Evolutionary conservation across 2,888 invertebrate species (phyloP).

Genomic region (Euclidia mi): DNA sequence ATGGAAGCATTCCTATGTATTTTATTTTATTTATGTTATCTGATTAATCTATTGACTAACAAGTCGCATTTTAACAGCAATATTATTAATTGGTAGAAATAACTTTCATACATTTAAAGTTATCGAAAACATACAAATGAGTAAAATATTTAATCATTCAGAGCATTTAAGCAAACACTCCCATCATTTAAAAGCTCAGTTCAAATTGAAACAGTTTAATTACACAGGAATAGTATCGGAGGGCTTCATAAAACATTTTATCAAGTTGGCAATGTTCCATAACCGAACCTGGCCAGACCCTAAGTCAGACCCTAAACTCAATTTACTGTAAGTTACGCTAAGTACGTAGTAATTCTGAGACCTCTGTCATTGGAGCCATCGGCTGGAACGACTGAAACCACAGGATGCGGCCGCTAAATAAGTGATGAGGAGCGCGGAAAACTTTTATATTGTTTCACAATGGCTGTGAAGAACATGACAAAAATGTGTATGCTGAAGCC

Average conservation of each 20-base stretch:
- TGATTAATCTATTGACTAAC: no score
- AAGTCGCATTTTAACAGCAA: neutral
- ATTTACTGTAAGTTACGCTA: conserved; percentile 50
- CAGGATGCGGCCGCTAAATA: conserved; percentile 17
- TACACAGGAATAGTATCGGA: conserved; percentile 26
- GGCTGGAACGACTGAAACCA: conserved; percentile 32
- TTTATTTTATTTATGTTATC: no score
- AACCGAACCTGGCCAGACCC: conserved; percentile 20
- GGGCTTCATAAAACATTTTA: conserved; percentile 42
- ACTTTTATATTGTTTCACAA: no score
- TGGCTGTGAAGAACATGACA: no score
- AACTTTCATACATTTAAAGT: no score
- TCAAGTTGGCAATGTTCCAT: conserved; percentile 47
- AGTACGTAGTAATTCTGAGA: conserved; percentile 54
- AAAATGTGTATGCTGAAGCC: neutral
- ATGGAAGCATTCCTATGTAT: no score
- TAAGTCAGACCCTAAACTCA: conserved; percentile 48
- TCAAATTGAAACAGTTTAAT: conserved; percentile 26
- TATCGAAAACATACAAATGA: no score
- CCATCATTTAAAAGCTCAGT: conserved; percentile 8
- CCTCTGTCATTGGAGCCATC: conserved; percentile 39
- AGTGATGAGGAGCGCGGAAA: neutral
- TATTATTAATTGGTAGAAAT: no score
- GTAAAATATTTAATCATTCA: no score
- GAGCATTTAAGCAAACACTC: neutral